Conservation (phyloP, 2,113 vertebrate genomes). For the Athene noctua region DNA sequence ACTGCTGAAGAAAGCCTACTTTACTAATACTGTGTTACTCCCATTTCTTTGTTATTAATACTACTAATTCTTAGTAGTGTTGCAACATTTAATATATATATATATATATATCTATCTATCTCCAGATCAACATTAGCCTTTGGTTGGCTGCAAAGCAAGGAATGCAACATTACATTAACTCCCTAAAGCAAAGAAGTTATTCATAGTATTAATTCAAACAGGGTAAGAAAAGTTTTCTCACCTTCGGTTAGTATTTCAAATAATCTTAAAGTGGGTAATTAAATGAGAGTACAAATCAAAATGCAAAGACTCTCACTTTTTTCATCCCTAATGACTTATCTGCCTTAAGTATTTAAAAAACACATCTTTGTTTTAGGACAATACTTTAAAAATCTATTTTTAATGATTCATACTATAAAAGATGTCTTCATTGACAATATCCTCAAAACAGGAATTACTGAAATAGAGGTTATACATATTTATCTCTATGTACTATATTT, state of each 20-base stretch:
- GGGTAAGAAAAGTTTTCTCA: background rate
- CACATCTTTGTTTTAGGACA: background rate
- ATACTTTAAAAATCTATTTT: background rate
- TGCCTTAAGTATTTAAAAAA: background rate
- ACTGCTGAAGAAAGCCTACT: background rate
- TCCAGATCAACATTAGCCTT: background rate
- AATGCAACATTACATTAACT: background rate
- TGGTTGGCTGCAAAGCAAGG: background rate
- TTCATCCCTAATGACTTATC: background rate
- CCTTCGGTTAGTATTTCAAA: background rate
- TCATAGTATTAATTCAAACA: background rate
- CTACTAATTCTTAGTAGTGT: background rate
- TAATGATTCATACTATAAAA: background rate
- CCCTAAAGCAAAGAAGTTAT: background rate
- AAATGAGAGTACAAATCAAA: background rate
- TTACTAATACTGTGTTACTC: background rate
- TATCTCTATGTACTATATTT: background rate
- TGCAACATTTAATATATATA: background rate
- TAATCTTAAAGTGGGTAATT: background rate
- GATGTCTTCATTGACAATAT: background rate
- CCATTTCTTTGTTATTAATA: background rate
- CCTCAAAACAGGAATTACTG: background rate
- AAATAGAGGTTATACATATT: background rate
- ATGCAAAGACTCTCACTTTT: background rate
- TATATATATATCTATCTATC: background rate